Evolutionary conservation across 2,888 invertebrate species (phyloP).

Genomic region (Leucoma salicis): DNA sequence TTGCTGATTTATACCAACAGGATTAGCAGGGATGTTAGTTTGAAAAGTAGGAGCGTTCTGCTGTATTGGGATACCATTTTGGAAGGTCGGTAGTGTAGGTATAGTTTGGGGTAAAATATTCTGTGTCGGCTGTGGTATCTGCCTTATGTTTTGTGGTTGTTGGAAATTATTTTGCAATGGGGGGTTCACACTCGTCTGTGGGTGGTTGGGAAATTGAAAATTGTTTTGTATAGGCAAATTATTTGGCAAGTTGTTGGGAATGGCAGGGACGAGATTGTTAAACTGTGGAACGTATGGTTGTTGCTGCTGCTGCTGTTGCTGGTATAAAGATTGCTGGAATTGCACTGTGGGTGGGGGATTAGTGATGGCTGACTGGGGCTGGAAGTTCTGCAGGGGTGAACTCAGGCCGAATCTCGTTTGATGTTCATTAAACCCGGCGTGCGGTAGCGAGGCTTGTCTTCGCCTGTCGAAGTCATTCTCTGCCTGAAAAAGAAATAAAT

Average conservation of each 20-base stretch:
- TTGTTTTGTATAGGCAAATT: constrained; percentile 46
- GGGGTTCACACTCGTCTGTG: constrained; percentile 45
- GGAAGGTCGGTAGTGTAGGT: constrained; percentile 63
- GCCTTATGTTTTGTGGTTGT: constrained; percentile 52
- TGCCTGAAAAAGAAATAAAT: constrained; percentile 53
- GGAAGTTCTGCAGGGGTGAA: constrained; percentile 69
- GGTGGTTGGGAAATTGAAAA: constrained; percentile 53
- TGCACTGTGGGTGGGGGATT: constrained; percentile 60
- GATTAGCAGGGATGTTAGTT: constrained; percentile 43
- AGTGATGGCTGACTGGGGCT: constrained; percentile 50
- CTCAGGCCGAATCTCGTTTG: constrained; percentile 73
- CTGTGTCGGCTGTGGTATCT: constrained; percentile 49
- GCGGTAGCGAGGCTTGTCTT: constrained; percentile 64
- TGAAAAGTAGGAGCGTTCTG: constrained; percentile 54
- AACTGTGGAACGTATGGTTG: constrained; percentile 69
- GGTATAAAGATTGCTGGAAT: constrained; percentile 48
- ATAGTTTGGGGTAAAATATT: constrained; percentile 58
- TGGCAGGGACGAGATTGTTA: constrained; percentile 56
- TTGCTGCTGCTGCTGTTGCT: constrained; percentile 41
- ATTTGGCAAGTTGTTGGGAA: constrained; percentile 44
- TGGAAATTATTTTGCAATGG: constrained; percentile 53
- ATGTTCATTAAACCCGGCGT: constrained; percentile 70
- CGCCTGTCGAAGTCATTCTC: constrained; percentile 77
- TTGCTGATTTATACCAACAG: constrained; percentile 62
- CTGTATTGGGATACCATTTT: constrained; percentile 51